Evolutionary conservation across 2,113 vertebrate species (phyloP), one percentile per base, ranked within the genome.

Genomic region (Scartelaos histophorus): DNA sequence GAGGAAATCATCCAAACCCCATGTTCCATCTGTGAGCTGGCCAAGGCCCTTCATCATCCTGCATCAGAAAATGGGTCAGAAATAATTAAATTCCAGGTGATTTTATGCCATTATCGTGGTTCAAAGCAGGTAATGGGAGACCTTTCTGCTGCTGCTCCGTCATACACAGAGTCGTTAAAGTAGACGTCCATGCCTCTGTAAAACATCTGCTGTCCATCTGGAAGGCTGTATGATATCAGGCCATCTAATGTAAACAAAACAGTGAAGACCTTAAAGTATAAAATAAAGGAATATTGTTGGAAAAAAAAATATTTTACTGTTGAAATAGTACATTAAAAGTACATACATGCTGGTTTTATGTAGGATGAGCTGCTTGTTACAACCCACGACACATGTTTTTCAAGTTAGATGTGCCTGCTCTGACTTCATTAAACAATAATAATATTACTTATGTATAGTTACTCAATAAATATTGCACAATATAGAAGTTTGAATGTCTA

Each of bases 131-230:
- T 16, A 29, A n/a, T 70, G 35, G 64, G 75, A 89, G 74, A 98
- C 97, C 95, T 97, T 92, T 96, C 94, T 21, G 95, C 92, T 0
- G 94, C 86, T 0, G 93, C 93, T 46, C 97, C 97, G 0, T 99
- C 97, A 7, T 99, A 98, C 71, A 98, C 95, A 0, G 97, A 97
- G 82, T 99, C 97, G 0, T 99, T 99, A 57, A 99, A 93, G 87
- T 94, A 95, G 85, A 98, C 93, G 56, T 95, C 70, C 7, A 94
- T 92, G 62, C 94, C 95, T 47, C 93, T 93, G 70, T 96, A 93
- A 88, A 94, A 78, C 43, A 99, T 94, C 75, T 96, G 95, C 81
- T 98, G 96, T 5, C 97, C 97, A 0, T 94, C 92, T 0, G 97
- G 97, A 0, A 95, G 93, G 0, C 84, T 98, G 75, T 99, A 99